phyloP scores from a whole-genome alignment of 1,140 invertebrate species.

The Dendrolimus kikuchii region DNA sequence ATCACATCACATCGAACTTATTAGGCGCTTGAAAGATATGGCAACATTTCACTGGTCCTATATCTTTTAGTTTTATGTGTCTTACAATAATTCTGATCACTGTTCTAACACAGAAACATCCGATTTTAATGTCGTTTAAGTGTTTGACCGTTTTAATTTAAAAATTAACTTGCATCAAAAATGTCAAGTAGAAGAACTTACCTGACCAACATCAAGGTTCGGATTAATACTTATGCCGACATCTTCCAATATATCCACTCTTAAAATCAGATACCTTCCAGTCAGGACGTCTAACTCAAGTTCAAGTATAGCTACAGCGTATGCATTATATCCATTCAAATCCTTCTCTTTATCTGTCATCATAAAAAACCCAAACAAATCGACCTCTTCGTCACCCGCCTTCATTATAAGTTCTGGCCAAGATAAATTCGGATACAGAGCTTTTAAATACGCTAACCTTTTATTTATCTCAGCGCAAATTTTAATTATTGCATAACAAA shows the following conservation, averaged over 20 bases:
- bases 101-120: too few relatives aligned
- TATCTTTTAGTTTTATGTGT: too few relatives aligned
- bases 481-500: constrained; percentile 77
- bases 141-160: too few relatives aligned
- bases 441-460: constrained; percentile 76
- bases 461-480: constrained; percentile 77
- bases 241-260: constrained; percentile 84
- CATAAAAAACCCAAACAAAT: constrained; percentile 76
- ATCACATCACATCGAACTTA: too few relatives aligned
- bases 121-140: too few relatives aligned
- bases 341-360: constrained; percentile 60
- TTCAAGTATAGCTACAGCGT: constrained; percentile 75
- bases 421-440: constrained; percentile 72
- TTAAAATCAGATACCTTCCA: constrained; percentile 76
- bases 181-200: constrained; percentile 11
- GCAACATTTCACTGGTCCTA: too few relatives aligned
- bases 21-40: too few relatives aligned
- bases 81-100: too few relatives aligned
- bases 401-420: constrained; percentile 79
- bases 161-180: too few relatives aligned
- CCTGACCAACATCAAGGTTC: constrained; percentile 87
- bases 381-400: constrained; percentile 74
- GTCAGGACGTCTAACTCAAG: constrained; percentile 82
- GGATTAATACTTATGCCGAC: constrained; percentile 80
- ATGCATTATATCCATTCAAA: constrained; percentile 73